Percentiles rank a stretch among this genome's conserved stretches.
Conservation (phyloP, 1,140 invertebrate species). For the Gonioctena quinquepunctata region DNA sequence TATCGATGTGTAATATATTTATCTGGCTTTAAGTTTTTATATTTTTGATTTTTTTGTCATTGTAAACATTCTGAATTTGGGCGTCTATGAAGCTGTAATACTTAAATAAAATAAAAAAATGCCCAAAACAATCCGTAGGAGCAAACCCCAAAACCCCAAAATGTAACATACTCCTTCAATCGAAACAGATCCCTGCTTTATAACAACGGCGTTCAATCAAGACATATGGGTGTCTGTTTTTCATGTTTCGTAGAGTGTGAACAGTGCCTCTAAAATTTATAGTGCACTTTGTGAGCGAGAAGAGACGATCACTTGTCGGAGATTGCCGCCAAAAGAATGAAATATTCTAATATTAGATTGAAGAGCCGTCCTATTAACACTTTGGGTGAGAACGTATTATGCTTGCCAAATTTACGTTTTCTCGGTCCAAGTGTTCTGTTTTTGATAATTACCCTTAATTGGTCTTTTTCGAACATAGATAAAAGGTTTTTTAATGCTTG, state of each 20-base stretch:
- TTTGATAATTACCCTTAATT: too few relatives aligned
- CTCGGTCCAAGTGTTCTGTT: neutral
- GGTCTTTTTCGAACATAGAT: too few relatives aligned
- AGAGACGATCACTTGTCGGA: conserved; percentile 27
- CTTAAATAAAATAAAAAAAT: too few relatives aligned
- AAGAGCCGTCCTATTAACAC: conserved; percentile 27
- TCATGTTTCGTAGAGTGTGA: conserved; percentile 24
- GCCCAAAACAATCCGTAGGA: too few relatives aligned
- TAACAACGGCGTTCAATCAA: conserved; percentile 15
- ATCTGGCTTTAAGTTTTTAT: too few relatives aligned
- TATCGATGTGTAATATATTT: too few relatives aligned
- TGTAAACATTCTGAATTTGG: too few relatives aligned
- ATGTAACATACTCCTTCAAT: too few relatives aligned
- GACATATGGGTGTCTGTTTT: conserved; percentile 12
- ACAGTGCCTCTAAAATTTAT: conserved; percentile 30
- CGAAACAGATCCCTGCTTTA: neutral
- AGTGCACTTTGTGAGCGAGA: conserved; percentile 26
- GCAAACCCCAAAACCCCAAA: too few relatives aligned
- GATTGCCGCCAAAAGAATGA: conserved; percentile 24
- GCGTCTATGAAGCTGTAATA: too few relatives aligned
- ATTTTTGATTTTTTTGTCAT: too few relatives aligned
- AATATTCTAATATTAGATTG: conserved; percentile 33
- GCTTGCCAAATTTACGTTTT: neutral
- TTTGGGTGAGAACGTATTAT: conserved; percentile 8
- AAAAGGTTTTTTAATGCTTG: too few relatives aligned